A percentile compares a stretch with the other conserved stretches of the same genome.
Evolutionary conservation across 2,888 invertebrate species (phyloP).

Genomic region (Tetranychus piercei): DNA sequence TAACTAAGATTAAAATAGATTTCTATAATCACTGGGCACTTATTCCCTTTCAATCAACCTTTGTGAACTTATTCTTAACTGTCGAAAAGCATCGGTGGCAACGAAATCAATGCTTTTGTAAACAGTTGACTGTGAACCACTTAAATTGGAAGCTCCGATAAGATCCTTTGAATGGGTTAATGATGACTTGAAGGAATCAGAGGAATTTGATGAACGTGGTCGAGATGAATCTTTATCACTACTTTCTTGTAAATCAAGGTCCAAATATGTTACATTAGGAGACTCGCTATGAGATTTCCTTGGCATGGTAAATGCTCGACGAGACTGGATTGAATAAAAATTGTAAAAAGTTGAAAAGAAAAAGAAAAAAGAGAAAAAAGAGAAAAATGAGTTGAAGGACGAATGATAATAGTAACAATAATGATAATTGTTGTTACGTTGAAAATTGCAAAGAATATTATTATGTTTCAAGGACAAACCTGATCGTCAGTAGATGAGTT

Average conservation of each 20-base stretch:
- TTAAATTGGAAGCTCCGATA: constrained; percentile 6
- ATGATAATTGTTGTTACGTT: too few species aligned
- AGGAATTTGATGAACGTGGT: not conserved
- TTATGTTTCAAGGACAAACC: not conserved
- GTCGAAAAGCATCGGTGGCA: constrained; percentile 78
- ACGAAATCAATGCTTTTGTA: constrained; percentile 85
- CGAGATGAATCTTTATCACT: constrained; percentile 11
- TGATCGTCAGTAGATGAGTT: constrained; percentile 14
- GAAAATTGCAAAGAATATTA: not conserved
- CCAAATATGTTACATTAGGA: constrained; percentile 53
- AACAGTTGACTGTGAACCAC: constrained; percentile 38
- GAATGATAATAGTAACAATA: too few species aligned
- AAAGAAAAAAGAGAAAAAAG: not conserved
- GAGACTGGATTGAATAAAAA: not conserved
- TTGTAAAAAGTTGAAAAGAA: not conserved
- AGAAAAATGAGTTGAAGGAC: not conserved
- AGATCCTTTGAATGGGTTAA: not conserved
- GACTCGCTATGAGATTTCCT: not conserved
- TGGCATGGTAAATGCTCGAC: not conserved
- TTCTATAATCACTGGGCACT: not conserved
- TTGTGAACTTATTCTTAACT: constrained; percentile 44
- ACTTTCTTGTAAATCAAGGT: constrained; percentile 51
- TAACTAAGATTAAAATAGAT: not conserved
- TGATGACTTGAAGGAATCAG: not conserved
- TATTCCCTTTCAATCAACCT: not conserved